Evolutionary conservation across 2,888 invertebrate genomes (phyloP).

Genomic region (Parapristionchus giblindavisi): DNA sequence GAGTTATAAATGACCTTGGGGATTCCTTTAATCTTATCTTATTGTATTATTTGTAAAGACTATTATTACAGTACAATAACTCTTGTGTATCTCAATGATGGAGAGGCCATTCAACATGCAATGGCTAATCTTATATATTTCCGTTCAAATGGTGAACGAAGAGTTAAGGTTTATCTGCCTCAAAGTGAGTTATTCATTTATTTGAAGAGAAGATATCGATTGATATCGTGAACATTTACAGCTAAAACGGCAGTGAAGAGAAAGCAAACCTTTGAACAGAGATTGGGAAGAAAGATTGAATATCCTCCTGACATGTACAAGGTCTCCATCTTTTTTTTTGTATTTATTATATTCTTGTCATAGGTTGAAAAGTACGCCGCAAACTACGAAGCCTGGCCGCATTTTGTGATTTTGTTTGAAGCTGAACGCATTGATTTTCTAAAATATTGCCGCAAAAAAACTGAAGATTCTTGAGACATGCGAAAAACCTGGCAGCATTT

Average conservation of each 20-base stretch:
- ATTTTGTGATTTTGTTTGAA: no score
- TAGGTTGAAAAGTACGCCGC: no score
- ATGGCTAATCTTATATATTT: conserved; percentile 51
- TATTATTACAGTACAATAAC: conserved; percentile 43
- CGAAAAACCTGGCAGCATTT: no score
- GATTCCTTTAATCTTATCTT: no score
- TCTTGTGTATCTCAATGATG: conserved; percentile 42
- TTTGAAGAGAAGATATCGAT: background rate
- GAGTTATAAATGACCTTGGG: background rate
- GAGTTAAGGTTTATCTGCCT: conserved; percentile 53
- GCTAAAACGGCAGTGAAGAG: conserved; percentile 44
- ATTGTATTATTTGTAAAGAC: background rate
- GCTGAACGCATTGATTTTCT: no score
- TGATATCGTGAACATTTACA: conserved; percentile 7
- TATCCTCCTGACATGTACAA: conserved; percentile 7
- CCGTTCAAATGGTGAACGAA: conserved; percentile 45
- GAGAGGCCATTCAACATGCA: conserved; percentile 47
- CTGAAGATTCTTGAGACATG: no score
- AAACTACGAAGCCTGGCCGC: no score
- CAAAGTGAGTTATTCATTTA: conserved; percentile 43
- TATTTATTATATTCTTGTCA: background rate
- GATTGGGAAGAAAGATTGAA: conserved; percentile 48
- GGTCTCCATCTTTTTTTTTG: background rate
- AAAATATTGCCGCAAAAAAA: no score
- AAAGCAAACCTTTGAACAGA: conserved; percentile 52